Percentiles rank a stretch among this genome's conserved stretches.
These are phyloP conservation scores for Torymus tubicola DNA, from an alignment of 2,888 invertebrate genomes.

Conservation along the genomic window DNA sequence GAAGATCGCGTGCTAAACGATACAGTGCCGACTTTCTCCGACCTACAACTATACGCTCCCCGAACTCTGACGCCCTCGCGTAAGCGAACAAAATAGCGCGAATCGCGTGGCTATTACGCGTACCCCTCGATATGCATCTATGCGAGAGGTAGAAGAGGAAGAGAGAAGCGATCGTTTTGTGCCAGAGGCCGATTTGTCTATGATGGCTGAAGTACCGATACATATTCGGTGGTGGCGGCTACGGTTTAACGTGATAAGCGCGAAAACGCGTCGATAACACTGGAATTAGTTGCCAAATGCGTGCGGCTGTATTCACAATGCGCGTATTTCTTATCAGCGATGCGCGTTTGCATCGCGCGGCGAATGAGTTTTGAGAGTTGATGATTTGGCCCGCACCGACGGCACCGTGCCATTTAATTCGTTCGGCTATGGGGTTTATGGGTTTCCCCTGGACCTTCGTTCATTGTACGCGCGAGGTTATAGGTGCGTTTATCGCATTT, in stretches of 20 bases:
- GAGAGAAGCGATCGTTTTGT: slow-evolving; percentile 27
- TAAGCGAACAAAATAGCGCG: slow-evolving; percentile 45
- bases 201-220: slow-evolving; percentile 23
- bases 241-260: too few relatives aligned
- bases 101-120: slow-evolving; percentile 60
- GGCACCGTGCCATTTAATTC: too few relatives aligned
- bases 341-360: slow-evolving; percentile 5
- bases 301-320: slow-evolving; percentile 6
- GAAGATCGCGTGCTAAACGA: slow-evolving; percentile 75
- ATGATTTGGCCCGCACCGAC: neutral
- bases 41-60: neutral
- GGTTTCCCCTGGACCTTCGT: too few relatives aligned
- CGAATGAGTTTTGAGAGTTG: slow-evolving; percentile 41
- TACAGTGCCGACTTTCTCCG: slow-evolving; percentile 58
- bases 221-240: slow-evolving; percentile 28
- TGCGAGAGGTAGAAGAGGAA: neutral
- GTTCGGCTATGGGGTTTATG: too few relatives aligned
- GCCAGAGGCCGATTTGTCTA: slow-evolving; percentile 39
- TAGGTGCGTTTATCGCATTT: neutral
- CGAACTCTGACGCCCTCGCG: neutral
- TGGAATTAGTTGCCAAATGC: neutral
- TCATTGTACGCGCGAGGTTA: neutral
- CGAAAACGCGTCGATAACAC: too few relatives aligned
- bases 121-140: slow-evolving; percentile 50
- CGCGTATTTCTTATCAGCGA: slow-evolving; percentile 46